Evolutionary conservation across 2,113 vertebrate species (phyloP).

Genomic region (Piliocolobus tephrosceles): DNA sequence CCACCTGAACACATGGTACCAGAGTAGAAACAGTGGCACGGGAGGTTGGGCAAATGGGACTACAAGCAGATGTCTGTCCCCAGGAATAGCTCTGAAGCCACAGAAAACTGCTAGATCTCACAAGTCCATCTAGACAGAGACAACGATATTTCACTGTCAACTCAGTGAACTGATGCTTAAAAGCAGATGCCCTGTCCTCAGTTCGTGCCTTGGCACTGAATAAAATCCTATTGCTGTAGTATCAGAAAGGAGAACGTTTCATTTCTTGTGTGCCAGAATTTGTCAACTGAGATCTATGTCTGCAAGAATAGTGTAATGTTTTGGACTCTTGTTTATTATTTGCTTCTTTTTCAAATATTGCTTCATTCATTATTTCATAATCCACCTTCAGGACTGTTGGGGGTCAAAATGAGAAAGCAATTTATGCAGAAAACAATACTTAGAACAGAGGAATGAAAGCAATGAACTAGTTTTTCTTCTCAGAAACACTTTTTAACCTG

Average conservation of each 20-base stretch:
- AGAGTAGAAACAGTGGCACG: neutral
- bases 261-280: neutral
- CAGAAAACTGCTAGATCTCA: neutral
- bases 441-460: neutral
- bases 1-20: neutral
- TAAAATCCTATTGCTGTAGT: neutral
- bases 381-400: neutral
- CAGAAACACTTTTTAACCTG: neutral
- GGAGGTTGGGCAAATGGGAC: neutral
- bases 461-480: neutral
- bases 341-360: neutral
- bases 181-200: neutral
- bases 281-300: constrained; percentile 19
- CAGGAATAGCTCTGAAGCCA: neutral
- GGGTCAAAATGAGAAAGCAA: neutral
- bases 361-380: neutral
- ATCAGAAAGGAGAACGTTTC: neutral
- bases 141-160: neutral
- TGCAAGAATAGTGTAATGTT: neutral
- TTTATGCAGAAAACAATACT: neutral
- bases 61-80: neutral
- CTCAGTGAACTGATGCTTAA: neutral
- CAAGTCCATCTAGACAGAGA: neutral
- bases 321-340: neutral
- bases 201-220: neutral